Conservation (phyloP, 1,140 invertebrate genomes). For the Listronotus oregonensis region DNA sequence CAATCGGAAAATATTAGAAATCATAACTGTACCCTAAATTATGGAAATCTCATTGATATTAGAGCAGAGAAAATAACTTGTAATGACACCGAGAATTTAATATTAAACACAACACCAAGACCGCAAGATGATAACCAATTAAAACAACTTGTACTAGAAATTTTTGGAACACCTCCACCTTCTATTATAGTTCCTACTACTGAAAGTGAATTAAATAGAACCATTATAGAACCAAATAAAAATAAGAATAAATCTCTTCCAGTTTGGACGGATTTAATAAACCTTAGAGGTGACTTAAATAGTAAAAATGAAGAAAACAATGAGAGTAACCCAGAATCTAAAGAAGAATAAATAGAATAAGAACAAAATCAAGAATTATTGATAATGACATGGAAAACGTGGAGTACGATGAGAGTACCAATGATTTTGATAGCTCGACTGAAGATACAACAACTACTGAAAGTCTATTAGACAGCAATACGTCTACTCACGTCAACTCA, state of each 20-base stretch:
- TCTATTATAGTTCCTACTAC: not conserved
- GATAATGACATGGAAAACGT: too few relatives aligned
- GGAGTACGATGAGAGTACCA: too few relatives aligned
- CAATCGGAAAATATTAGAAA: not conserved
- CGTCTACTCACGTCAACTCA: too few relatives aligned
- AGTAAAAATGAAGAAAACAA: too few relatives aligned
- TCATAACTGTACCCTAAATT: constrained; percentile 18
- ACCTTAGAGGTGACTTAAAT: too few relatives aligned
- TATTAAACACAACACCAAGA: not conserved
- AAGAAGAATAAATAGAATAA: too few relatives aligned
- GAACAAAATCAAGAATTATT: too few relatives aligned
- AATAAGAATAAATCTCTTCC: not conserved
- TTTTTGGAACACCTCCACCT: constrained; percentile 19
- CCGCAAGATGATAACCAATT: not conserved
- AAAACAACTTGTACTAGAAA: constrained; percentile 4
- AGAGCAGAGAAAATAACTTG: not conserved
- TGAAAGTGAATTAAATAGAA: not conserved
- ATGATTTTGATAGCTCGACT: too few relatives aligned
- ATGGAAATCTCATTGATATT: constrained; percentile 27
- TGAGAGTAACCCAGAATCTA: too few relatives aligned
- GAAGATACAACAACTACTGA: too few relatives aligned
- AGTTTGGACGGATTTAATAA: too few relatives aligned
- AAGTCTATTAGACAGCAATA: too few relatives aligned
- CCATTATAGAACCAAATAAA: not conserved
- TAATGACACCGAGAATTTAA: not conserved